phyloP scores from a whole-genome alignment of 1,140 invertebrate species.

The Panulirus ornatus region DNA sequence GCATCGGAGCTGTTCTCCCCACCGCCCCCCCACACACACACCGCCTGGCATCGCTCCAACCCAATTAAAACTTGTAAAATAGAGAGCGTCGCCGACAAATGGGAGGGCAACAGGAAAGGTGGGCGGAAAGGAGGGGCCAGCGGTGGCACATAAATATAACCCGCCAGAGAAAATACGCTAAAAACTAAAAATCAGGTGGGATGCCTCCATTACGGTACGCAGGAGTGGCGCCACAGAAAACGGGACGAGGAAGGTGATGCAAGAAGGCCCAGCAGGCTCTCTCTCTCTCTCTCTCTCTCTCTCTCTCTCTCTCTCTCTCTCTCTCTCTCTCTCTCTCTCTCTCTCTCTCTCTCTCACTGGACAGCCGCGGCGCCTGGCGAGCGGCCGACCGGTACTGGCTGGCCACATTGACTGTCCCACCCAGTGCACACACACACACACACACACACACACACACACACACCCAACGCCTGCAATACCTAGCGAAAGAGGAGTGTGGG shows the following conservation, averaged over 20 bases:
- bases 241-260: constrained; percentile 8
- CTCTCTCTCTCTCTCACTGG: neutral
- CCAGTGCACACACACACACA: no score
- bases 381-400: no score
- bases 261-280: neutral
- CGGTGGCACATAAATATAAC: constrained; percentile 42
- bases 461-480: neutral
- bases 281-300: neutral
- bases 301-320: neutral
- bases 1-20: no score
- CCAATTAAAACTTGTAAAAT: constrained; percentile 71
- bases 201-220: constrained; percentile 31
- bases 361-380: no score
- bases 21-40: no score
- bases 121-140: constrained; percentile 54
- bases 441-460: neutral
- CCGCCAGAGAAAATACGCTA: constrained; percentile 29
- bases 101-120: constrained; percentile 70
- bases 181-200: constrained; percentile 21
- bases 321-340: neutral
- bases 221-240: constrained; percentile 39
- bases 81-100: constrained; percentile 68
- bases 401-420: no score
- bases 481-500: constrained; percentile 9
- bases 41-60: constrained; percentile 55